Evolutionary conservation across 1,140 invertebrate genomes (phyloP), one percentile per base, ranked within the genome.

Genomic region (Drosophila bocqueti): DNA sequence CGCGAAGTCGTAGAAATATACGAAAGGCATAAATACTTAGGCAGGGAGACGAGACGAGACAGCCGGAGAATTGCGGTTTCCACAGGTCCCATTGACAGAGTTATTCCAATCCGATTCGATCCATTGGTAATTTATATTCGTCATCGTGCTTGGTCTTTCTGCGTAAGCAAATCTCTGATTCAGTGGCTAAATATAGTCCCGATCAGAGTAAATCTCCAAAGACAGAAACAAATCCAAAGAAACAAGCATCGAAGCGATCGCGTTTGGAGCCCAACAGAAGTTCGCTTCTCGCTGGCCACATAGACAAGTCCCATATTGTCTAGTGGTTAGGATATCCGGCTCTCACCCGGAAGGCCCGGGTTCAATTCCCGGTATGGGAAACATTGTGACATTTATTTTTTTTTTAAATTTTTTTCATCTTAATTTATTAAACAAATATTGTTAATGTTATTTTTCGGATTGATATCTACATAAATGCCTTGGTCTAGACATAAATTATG

Each of bases 251-350:
- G 34, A 43, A 60, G 24, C 43, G 69, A 73, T 73, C 69, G 36
- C 18, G n/a, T 6, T 49, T 3, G n/a, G 6, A 5, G 24, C 9
- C 11, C 13, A 11, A 26, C 31, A 68, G 0, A 52, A 52, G 4
- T 5, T 50, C 0, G 38, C n/a, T 31, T 15, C 36, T 73, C 2
- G 24, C 45, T 8, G 24, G 55, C 45, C 68, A 73, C 52, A 45
- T 60, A 15, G 1, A 55, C 52, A 72, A 26, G 11, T 73, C 69
- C 69, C 67, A 73, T 72, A 94, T 95, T 94, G 94, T 95, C 96
- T 96, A 96, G 96, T 96, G 96, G 96, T 95, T 96, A 96, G 96
- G 95, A 96, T 96, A 96, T 94, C 95, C 96, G 95, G 96, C 95
- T 96, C 95, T 96, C 96, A 96, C 96, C 96, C 95, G 95, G 95